Evolutionary conservation across 1,140 invertebrate species (phyloP).

Genomic region (Myzus persicae): DNA sequence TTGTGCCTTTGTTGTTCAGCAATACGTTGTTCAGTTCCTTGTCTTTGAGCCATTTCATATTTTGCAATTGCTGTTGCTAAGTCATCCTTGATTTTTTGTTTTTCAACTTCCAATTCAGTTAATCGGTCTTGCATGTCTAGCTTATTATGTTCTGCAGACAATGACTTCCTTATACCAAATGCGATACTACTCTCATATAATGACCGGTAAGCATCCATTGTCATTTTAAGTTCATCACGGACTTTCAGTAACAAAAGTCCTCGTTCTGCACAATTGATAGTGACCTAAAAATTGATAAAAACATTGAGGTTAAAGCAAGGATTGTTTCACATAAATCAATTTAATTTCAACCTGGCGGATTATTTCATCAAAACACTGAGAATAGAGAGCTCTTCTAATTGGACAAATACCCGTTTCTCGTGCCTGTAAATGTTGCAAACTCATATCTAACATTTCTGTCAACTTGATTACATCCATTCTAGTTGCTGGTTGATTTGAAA

Average conservation of each 20-base stretch:
- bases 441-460: conserved; percentile 92
- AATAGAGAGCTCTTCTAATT: conserved; percentile 90
- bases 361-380: conserved; percentile 91
- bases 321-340: background rate
- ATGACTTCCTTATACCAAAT: conserved; percentile 97
- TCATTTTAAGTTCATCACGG: conserved; percentile 95
- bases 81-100: conserved; percentile 78
- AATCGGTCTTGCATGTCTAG: conserved; percentile 73
- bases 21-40: conserved; percentile 81
- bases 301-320: background rate
- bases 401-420: conserved; percentile 97
- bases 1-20: conserved; percentile 90
- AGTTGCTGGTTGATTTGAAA: conserved; percentile 94
- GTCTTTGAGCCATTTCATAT: conserved; percentile 79
- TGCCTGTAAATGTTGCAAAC: conserved; percentile 89
- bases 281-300: conserved; percentile 35
- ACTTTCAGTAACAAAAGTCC: conserved; percentile 92
- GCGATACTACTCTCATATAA: conserved; percentile 97
- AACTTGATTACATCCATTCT: conserved; percentile 93
- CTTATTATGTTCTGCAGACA: conserved; percentile 77
- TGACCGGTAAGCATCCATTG: conserved; percentile 91
- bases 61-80: conserved; percentile 83
- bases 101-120: conserved; percentile 73
- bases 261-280: conserved; percentile 91
- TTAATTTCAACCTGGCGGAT: conserved; percentile 59